Evolutionary conservation across 2,113 vertebrate species (phyloP).

Genomic region (Callionymus lyra): DNA sequence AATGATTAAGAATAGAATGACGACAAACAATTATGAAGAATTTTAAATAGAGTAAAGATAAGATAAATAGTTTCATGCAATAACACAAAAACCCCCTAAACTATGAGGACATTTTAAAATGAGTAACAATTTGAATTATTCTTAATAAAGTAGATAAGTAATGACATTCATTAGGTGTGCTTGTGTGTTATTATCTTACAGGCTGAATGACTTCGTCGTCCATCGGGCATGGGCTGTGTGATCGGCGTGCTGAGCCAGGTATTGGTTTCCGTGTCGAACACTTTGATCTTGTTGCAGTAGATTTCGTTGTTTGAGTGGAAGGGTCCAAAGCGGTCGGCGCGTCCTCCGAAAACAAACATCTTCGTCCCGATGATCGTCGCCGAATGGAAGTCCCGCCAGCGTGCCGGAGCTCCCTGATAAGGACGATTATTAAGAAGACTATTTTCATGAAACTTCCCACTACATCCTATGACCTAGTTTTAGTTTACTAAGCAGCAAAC

Average conservation of each 20-base stretch:
- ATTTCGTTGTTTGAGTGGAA: constrained; percentile 99
- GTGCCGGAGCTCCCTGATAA: constrained; percentile 81
- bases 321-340: constrained; percentile 90
- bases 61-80: constrained; percentile 6
- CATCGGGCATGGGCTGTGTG: constrained; percentile 78
- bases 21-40: too few relatives aligned
- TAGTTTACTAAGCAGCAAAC: background rate
- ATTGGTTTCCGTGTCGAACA: constrained; percentile 89
- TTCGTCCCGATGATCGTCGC: constrained; percentile 90
- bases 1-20: background rate
- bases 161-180: too few relatives aligned
- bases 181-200: constrained; percentile 68
- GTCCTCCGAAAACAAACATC: constrained; percentile 95
- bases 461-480: background rate
- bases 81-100: background rate
- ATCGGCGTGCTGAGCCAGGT: constrained; percentile 83
- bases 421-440: background rate
- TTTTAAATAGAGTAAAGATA: too few relatives aligned
- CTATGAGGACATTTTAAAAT: background rate
- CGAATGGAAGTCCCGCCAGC: constrained; percentile 97
- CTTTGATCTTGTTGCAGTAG: constrained; percentile 95
- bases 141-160: background rate
- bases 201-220: constrained; percentile 92
- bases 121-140: background rate
- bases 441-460: too few relatives aligned